Evolutionary conservation across 2,113 vertebrate genomes (phyloP).

Genomic region (Plestiodon gilberti): DNA sequence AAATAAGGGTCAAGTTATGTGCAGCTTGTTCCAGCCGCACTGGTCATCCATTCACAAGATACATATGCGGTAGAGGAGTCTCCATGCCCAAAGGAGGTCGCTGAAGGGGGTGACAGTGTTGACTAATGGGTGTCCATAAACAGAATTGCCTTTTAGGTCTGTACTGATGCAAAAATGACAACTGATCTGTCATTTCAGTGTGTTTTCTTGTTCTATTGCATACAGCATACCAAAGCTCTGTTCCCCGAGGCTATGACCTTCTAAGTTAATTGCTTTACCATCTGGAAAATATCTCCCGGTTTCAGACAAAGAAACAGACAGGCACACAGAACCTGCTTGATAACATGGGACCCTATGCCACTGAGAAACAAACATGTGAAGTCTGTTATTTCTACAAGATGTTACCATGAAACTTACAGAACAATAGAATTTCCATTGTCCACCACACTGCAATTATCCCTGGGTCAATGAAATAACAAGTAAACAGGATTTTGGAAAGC

Average conservation of each 20-base stretch:
- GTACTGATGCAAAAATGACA: not conserved
- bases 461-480: not conserved
- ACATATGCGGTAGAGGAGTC: not conserved
- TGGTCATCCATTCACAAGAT: not conserved
- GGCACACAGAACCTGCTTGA: not conserved
- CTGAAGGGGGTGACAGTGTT: not conserved
- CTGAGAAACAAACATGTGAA: not conserved
- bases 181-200: not conserved
- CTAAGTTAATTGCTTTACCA: conserved; percentile 17
- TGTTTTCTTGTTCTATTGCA: not conserved
- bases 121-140: not conserved
- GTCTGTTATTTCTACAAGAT: not conserved
- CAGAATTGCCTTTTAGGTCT: not conserved
- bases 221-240: conserved; percentile 1
- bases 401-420: not conserved
- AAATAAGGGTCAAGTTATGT: not conserved
- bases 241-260: conserved; percentile 18
- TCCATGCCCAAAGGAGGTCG: not conserved
- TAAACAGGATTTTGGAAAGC: not conserved
- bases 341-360: not conserved
- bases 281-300: conserved; percentile 35
- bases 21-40: not conserved
- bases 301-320: conserved; percentile 11
- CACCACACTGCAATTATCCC: not conserved
- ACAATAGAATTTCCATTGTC: not conserved